A percentile compares a stretch with the other conserved stretches of the same genome.
These are phyloP conservation scores for Sepiola atlantica DNA, from an alignment of 2,888 invertebrate species.

Conservation along the genomic window DNA sequence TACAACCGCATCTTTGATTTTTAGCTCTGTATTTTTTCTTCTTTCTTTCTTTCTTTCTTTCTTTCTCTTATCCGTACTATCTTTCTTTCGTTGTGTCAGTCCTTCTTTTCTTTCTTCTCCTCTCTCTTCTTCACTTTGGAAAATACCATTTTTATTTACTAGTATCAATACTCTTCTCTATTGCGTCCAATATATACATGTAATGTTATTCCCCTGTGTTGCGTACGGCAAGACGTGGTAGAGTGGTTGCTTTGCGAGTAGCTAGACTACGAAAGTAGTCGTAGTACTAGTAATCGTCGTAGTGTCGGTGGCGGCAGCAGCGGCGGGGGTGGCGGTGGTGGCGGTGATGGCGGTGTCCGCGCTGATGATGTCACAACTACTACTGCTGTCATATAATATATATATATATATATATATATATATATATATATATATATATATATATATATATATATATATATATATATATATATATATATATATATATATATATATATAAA, in stretches of 20 bases:
- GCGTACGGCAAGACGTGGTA: neutral
- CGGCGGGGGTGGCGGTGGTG: too few species aligned
- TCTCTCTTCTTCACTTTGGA: neutral
- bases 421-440: too few species aligned
- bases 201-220: neutral
- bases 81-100: neutral
- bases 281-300: neutral
- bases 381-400: neutral
- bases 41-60: neutral
- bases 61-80: neutral
- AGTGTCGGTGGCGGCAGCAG: neutral
- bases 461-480: too few species aligned
- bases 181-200: neutral
- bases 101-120: neutral
- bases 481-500: neutral
- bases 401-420: too few species aligned
- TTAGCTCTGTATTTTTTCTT: neutral
- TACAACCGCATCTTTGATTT: neutral
- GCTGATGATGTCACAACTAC: neutral
- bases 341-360: neutral
- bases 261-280: neutral
- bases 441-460: too few species aligned
- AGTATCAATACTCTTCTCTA: neutral
- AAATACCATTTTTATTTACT: neutral
- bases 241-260: conserved; percentile 1